Evolutionary conservation across 2,113 vertebrate genomes (phyloP), one percentile per base, ranked within the genome.

Genomic region (Lasiurus borealis): DNA sequence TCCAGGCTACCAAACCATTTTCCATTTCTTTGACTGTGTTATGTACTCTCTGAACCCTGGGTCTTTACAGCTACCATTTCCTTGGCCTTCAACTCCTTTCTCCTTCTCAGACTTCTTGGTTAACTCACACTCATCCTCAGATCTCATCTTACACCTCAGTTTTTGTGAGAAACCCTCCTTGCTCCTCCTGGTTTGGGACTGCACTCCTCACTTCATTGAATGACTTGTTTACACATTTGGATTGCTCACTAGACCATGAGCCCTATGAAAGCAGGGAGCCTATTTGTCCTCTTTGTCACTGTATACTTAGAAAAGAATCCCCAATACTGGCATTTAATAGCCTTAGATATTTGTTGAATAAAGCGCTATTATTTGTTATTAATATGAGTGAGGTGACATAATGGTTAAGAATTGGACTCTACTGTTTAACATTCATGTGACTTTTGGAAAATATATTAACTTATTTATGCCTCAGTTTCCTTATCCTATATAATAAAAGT

Each of bases 281-380:
- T 36, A 25, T 66, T 54, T 72, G 6, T 85, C 48, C 86, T 50
- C 2, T 81, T 68, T 72, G 48, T 75, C n/a, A 15, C n/a, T 59
- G 34, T 88, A 16, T 69, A 72, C 27, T 77, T 88, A 77, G 19
- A 77, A 46, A 3, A 48, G 23, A 82, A 68, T 9, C 23, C 1
- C 27, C 73, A 64, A 48, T 40, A 27, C 8, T 82, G 85, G 68
- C 11, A 71, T 16, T 86, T 52, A 83, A 72, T 23, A 34, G 4
- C 71, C 36, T 89, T 69, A 76, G 50, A 40, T 76, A 59, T 29
- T 46, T 88, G 52, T 68, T 91, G 84, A 88, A 52, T 85, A 78
- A 91, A 93, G 27, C 54, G 54, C 25, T 84, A 34, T 80, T 64
- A n/a, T 21, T 80, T 76, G n/a, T 23, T 64, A 72, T 83, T 85